phyloP scores from a whole-genome alignment of 2,797 vertebrate genomes.

The Chanos chanos region DNA sequence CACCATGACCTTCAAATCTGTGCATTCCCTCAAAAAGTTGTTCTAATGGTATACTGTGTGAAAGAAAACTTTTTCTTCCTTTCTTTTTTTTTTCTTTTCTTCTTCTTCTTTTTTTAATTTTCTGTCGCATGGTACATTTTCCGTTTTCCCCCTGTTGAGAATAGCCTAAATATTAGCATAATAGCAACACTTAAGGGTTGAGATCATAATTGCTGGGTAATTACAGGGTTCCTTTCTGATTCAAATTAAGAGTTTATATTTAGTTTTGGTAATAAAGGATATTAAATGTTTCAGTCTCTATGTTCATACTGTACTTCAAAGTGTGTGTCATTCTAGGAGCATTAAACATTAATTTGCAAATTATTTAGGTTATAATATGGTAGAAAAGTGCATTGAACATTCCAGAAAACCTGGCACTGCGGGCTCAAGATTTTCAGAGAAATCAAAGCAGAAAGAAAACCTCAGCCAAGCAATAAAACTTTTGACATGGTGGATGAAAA shows the following conservation, averaged over 20 bases:
- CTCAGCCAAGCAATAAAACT: no score
- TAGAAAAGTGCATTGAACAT: no score
- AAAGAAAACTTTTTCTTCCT: slow-evolving; percentile 38
- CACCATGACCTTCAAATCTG: slow-evolving; percentile 56
- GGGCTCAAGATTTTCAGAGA: no score
- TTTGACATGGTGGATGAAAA: no score
- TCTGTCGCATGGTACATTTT: no score
- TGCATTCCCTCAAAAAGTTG: slow-evolving; percentile 51
- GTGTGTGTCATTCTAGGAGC: slow-evolving; percentile 42
- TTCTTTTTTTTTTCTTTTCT: no score
- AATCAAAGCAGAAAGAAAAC: no score
- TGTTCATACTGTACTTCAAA: slow-evolving; percentile 71
- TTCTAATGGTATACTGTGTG: slow-evolving; percentile 54
- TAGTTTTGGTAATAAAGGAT: slow-evolving; percentile 58
- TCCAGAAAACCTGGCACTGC: no score
- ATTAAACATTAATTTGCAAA: slow-evolving; percentile 3
- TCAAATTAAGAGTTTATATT: slow-evolving; percentile 62
- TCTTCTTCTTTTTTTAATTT: no score
- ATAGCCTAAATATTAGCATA: slow-evolving; percentile 37
- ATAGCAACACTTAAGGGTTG: slow-evolving; percentile 44
- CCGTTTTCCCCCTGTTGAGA: slow-evolving; percentile 48
- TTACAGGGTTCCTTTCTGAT: slow-evolving; percentile 57
- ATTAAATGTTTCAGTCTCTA: slow-evolving; percentile 60
- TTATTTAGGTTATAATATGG: no score
- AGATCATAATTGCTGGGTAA: slow-evolving; percentile 55